phyloP scores from a whole-genome alignment of 2,888 invertebrate species.

The Meiosimyza platycephala region DNA sequence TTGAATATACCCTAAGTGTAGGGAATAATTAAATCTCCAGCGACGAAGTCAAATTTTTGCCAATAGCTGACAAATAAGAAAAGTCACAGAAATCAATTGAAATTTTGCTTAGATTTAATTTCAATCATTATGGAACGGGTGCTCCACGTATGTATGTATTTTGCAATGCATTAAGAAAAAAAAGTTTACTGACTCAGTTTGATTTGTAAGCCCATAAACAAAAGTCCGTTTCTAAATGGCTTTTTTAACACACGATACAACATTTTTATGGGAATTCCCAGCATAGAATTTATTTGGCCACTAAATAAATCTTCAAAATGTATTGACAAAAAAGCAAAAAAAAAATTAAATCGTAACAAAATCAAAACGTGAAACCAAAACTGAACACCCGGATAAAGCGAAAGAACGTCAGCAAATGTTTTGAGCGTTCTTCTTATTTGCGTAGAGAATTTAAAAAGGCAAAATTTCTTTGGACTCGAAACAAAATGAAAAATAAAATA shows the following conservation, averaged over 20 bases:
- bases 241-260: neutral
- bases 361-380: neutral
- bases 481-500: too few relatives aligned
- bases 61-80: too few relatives aligned
- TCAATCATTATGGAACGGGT: too few relatives aligned
- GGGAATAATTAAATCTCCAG: too few relatives aligned
- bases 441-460: constrained; percentile 16
- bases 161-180: neutral
- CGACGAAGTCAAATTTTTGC: too few relatives aligned
- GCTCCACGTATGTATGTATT: neutral
- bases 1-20: too few relatives aligned
- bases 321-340: constrained; percentile 1
- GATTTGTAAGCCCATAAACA: constrained; percentile 3
- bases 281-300: neutral
- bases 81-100: too few relatives aligned
- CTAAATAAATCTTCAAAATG: constrained; percentile 2
- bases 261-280: constrained; percentile 12
- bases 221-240: constrained; percentile 24
- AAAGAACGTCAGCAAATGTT: constrained; percentile 1
- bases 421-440: neutral
- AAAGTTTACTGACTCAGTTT: too few relatives aligned
- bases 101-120: too few relatives aligned
- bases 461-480: constrained; percentile 1
- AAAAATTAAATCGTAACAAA: neutral
- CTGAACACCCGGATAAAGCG: neutral